Evolutionary conservation across 2,113 vertebrate species (phyloP), one percentile per base, ranked within the genome.

Genomic region (Rhea americana): DNA sequence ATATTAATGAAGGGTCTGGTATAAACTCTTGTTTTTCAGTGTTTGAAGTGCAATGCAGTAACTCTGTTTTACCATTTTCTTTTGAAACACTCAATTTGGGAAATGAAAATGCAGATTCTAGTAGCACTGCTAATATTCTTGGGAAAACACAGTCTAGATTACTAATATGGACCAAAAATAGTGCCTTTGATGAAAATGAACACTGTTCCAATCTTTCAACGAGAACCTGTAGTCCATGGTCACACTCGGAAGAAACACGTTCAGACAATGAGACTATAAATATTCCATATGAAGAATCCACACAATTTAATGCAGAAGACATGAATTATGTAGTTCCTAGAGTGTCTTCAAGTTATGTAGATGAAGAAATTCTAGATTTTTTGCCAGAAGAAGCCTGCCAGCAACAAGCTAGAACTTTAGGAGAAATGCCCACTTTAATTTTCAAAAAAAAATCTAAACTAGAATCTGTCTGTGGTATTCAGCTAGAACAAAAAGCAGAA

Each of bases 91-190:
- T 99, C 95, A 97, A 91, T 65, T 97, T 98, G 95, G 98, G 98
- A 97, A 98, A 97, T 75, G 98, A 98, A 97, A 98, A 98, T 96
- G 96, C 98, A 78, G 99, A 99, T 98, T 98, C 98, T 97, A 98
- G 98, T 98, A 98, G 98, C 98, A 98, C 98, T 98, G 98, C 98
- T 97, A 98, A 98, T 96, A 97, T 97, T 92, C 98, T 99, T 97
- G 98, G 98, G 96, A 99, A 99, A 98, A 99, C 99, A 97, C 99
- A 99, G 98, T 99, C 99, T 97, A 99, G 99, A 97, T 99, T 99
- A 98, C 98, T 99, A 96, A 99, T 99, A 98, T 99, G 99, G 99
- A 99, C 99, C 99, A 99, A 99, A 99, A 99, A 99, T 99, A 99
- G 99, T 99, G 99, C 99, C 99, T 99, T 99, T 98, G 99, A 99